Base-by-base conservation (phyloP, 2,113 vertebrate species). In the Benitochromis conjunctus region DNA sequence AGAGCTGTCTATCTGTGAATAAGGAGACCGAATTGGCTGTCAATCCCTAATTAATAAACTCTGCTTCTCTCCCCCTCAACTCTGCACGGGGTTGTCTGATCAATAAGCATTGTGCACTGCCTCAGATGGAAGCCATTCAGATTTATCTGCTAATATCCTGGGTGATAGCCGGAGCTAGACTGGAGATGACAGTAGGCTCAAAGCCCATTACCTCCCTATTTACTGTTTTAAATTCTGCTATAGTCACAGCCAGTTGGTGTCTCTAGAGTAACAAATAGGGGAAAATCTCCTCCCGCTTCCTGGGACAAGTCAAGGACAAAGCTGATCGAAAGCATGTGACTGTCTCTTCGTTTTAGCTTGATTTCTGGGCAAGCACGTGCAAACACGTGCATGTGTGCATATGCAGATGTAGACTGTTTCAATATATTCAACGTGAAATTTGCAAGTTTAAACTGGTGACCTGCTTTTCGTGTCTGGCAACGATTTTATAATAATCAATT, bases 11-110 rank as follows among this genome's bases (percentile, higher is more conserved):
- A 69, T 89, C 86, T 86, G 88, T 93, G 93, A 95, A 96, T 94
- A 92, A 94, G 92, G 87, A 87, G 91, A 96, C 95, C 90, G 94
- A 96, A 97, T 97, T 97, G 96, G 94, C 95, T 97, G 96, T 97
- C 96, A 96, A 96, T 95, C 95, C 95, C 95, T 97, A 97, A 97
- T 97, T 97, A 97, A 98, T 97, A 97, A 97, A 97, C 96, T 96
- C 95, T 90, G 92, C 90, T 94, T 91, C 91, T 89, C 94, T 90
- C 81, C 92, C 94, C 62, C 95, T 94, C 83, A 18, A 74, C 83
- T 86, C 88, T 74, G 62, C 83, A 74, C 24, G 7, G 87, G 94
- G 92, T 89, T 92, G 94, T 92, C 93, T 96, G 96, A 96, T 97
- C 97, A 96, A 97, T 97, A 97, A 94, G 94, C 94, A 93, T 90